Evolutionary conservation across 2,888 invertebrate species (phyloP).

Genomic region (Caenorhabditis angaria): DNA sequence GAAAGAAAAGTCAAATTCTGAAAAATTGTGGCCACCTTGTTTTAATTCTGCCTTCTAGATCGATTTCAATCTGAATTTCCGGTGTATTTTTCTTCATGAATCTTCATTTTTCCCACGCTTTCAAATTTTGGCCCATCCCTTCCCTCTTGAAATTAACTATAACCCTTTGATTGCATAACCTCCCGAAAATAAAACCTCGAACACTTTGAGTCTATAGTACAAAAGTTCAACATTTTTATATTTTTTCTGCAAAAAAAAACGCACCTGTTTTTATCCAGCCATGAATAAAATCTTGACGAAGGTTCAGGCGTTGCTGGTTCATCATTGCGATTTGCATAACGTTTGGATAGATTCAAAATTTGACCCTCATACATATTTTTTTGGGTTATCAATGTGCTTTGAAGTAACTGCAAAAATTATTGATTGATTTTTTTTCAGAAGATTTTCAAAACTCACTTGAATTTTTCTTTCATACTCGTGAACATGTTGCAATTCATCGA

Average conservation of each 20-base stretch:
- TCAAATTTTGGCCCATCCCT: too few species aligned
- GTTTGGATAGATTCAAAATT: slow-evolving; percentile 34
- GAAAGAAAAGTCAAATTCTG: too few species aligned
- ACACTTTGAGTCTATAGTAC: too few species aligned
- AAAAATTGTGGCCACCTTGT: too few species aligned
- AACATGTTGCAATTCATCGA: slow-evolving; percentile 29
- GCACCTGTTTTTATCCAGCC: slow-evolving; percentile 57
- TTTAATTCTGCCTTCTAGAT: too few species aligned
- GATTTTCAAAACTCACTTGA: slow-evolving; percentile 26
- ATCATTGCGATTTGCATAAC: slow-evolving; percentile 19
- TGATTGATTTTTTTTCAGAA: not conserved
- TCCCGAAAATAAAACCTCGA: too few species aligned
- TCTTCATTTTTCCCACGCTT: too few species aligned
- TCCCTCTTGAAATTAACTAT: too few species aligned
- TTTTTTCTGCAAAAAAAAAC: not conserved
- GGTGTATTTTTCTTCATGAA: too few species aligned
- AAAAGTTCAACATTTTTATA: too few species aligned
- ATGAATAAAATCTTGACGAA: slow-evolving; percentile 25
- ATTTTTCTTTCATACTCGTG: slow-evolving; percentile 17
- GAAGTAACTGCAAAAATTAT: slow-evolving; percentile 37
- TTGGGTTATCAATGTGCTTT: slow-evolving; percentile 51
- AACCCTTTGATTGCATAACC: too few species aligned
- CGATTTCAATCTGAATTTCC: too few species aligned
- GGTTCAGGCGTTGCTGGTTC: slow-evolving; percentile 26
- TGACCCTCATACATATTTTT: slow-evolving; percentile 56